Evolutionary conservation across 2,888 invertebrate species (phyloP).

Genomic region (Chymomyza caudatula): DNA sequence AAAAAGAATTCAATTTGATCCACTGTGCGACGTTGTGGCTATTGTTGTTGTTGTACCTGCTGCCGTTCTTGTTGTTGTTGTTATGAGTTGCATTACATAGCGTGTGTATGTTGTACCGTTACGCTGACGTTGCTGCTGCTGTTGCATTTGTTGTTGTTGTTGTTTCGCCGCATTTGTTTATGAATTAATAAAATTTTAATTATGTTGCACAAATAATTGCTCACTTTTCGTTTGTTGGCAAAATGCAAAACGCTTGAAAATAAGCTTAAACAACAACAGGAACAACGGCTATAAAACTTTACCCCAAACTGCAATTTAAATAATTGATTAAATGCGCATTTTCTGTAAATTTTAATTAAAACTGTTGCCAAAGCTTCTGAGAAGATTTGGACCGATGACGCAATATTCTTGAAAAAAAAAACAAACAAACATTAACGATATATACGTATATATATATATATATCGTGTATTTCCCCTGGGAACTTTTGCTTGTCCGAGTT

Average conservation of each 20-base stretch:
- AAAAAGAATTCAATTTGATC: no score
- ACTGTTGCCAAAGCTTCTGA: slow-evolving; percentile 9
- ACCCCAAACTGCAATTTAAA: slow-evolving; percentile 41
- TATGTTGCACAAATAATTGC: slow-evolving; percentile 68
- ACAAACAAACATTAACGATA: no score
- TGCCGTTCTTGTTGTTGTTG: slow-evolving; percentile 5
- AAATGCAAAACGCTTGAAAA: slow-evolving; percentile 1
- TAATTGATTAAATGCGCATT: slow-evolving; percentile 25
- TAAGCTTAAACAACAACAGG: slow-evolving; percentile 10
- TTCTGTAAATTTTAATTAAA: slow-evolving; percentile 40
- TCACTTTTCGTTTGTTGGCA: slow-evolving; percentile 43
- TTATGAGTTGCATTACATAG: no score
- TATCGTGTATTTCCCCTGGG: no score
- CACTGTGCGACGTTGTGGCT: slow-evolving; percentile 1
- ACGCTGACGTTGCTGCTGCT: no score
- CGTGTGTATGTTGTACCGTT: no score
- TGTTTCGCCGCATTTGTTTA: slow-evolving; percentile 50
- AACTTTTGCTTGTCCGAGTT: no score
- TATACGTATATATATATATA: no score
- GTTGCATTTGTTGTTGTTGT: slow-evolving; percentile 3
- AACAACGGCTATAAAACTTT: slow-evolving; percentile 26
- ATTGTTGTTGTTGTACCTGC: not conserved
- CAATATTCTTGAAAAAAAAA: no score
- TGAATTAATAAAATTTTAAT: slow-evolving; percentile 67
- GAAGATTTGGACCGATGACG: no score